Base-by-base conservation (phyloP, 2,888 invertebrate genomes). In the Tenthredo notha region DNA sequence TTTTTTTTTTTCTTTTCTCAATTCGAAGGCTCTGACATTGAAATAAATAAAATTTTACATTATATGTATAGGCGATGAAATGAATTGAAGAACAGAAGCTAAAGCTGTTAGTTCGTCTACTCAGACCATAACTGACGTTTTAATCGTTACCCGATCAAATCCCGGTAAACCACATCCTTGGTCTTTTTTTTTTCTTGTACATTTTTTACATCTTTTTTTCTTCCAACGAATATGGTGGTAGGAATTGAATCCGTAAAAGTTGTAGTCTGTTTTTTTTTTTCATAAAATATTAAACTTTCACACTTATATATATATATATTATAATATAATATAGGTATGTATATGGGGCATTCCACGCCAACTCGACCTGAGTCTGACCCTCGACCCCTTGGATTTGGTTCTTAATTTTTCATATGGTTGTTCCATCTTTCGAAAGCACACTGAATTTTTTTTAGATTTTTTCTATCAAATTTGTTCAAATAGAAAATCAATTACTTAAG, bases 201-300 rank as follows among this genome's bases (percentile, higher is more conserved):
- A 18, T 50, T 50, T 9, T 50, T 50, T 47, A 12, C 12, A 15
- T 3, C 4, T 50, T n/a, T 50, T 18, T 18, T 50, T 50, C 18
- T 50, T 21, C 12, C 74, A 43, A 43, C 10, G 21, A 33, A 67
- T 18, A 29, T 74, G 43, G 21, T 21, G 9, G 21, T 4, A 43
- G 74, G 74, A 74, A 74, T 74, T 1, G 74, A 74, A 74, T 74
- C 74, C 74, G 25, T 74, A 43, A 74, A 74, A 74, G 74, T 74
- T 21, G 74, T n/a, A 74, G 74, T 74, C 21, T 40, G 25, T 74
- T 43, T 74, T 40, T 40, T 43, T 74, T 43, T 74, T 40, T 43
- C 12, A 74, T 21, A 74, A 25, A 74, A 43, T 6, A 7, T 74
- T 47, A 9, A 72, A n/a, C 70, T n/a, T 72, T 33, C 37, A 37